Base-by-base conservation (phyloP, 1,140 invertebrate species). In the Lutraria rhynchaena region DNA sequence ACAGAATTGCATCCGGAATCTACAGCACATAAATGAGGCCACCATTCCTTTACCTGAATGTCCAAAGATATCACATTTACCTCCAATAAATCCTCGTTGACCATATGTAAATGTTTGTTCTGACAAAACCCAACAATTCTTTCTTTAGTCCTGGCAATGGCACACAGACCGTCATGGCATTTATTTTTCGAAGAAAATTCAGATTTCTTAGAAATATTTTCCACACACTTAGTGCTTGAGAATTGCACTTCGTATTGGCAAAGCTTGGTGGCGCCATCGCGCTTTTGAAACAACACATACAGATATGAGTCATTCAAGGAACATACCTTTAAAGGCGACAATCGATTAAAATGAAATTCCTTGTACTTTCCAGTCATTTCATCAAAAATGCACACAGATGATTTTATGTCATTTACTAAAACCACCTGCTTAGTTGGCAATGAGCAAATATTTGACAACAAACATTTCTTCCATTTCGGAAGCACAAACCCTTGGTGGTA, bases 361-460 rank as follows among this genome's bases (percentile, higher is more conserved):
- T 17, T 61, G 15, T 33, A 61, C 27, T 33, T 35, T 7, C 27
- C 5, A 22, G 9, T 35, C 19, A 33, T 4, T 3, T 37, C 33
- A 61, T 37, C 58, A 61, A 33, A 61, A 33, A 61, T 61, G n/a
- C 37, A 37, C 15, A 61, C 15, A 41, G 3, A 61, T 15, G n/a
- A 2, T 7, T 61, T 61, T 19, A 17, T 1, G 9, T 61, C 31
- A 22, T 61, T 31, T 19, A 61, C 31, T n/a, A 61, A 33, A 1
- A 61, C 31, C 2, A 33, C 37, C n/a, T 61, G 29, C 17, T 61
- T 61, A 33, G 1, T 61, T 37, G 58, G 58, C 15, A 61, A 33
- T 15, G 2, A 1, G 17, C 58, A 61, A 35, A 61, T 7, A 41
- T 29, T 35, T 13, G 29, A 35, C 15, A 61, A 41, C 2, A 37